Percentiles rank a stretch among this genome's conserved stretches.
Conservation (phyloP, 2,113 vertebrate species). For the Panthera uncia region DNA sequence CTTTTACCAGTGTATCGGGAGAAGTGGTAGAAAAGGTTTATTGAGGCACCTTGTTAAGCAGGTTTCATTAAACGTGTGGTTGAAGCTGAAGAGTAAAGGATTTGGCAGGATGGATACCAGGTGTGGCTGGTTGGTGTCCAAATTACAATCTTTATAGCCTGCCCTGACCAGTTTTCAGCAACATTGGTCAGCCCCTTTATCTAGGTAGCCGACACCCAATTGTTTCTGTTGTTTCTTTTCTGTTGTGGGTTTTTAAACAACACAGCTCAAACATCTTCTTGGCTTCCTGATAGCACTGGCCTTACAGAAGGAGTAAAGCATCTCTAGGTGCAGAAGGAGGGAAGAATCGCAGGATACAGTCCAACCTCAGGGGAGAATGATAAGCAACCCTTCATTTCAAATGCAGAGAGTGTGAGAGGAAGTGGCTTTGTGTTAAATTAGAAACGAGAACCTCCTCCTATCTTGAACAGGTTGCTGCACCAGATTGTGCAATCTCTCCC, state of each 20-base stretch:
- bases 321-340: background rate
- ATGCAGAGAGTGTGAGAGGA: background rate
- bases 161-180: background rate
- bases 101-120: background rate
- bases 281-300: background rate
- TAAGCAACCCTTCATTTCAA: background rate
- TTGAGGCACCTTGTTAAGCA: background rate
- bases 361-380: background rate
- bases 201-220: background rate
- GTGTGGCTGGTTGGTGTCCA: background rate
- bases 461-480: background rate
- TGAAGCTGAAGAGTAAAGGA: background rate
- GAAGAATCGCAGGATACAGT: background rate
- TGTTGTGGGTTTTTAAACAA: background rate
- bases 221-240: background rate
- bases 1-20: background rate
- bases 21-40: background rate
- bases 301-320: background rate
- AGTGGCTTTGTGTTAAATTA: constrained; percentile 18
- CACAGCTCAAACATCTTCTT: background rate
- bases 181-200: background rate
- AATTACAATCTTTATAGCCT: background rate
- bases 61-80: background rate
- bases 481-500: background rate
- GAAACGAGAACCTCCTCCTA: constrained; percentile 18